Percentiles rank a stretch among this genome's conserved stretches.
These are phyloP conservation scores for Hapalemur alaotrensis DNA, from an alignment of 2,797 vertebrate species.

Conservation along the genomic window DNA sequence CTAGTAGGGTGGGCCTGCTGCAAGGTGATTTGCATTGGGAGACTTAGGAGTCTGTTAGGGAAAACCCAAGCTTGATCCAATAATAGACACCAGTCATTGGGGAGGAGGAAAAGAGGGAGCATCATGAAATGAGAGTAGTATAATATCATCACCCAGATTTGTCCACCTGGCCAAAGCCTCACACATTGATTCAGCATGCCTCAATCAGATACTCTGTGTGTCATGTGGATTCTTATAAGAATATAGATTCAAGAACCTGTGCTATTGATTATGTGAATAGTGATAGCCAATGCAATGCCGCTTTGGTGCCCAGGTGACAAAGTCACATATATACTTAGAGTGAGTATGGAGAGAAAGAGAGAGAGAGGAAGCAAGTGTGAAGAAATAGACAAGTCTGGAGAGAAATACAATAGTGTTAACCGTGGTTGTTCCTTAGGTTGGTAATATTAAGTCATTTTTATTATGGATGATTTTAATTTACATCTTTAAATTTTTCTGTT, in stretches of 20 bases:
- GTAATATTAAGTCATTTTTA: background rate
- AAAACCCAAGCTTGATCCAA: background rate
- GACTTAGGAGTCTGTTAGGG: background rate
- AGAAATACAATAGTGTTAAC: background rate
- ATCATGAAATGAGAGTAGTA: background rate
- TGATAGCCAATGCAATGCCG: background rate
- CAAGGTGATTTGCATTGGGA: background rate
- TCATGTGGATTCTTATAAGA: background rate
- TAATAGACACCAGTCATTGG: background rate
- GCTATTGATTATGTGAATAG: background rate
- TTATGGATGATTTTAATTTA: slow-evolving; percentile 2
- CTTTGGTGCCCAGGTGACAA: background rate
- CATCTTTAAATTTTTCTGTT: background rate
- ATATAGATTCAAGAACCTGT: background rate
- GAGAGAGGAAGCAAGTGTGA: background rate
- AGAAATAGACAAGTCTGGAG: background rate
- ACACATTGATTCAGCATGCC: background rate
- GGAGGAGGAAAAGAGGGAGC: background rate
- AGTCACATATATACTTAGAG: background rate
- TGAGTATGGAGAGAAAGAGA: background rate
- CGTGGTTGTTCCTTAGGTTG: background rate
- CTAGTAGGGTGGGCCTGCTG: background rate
- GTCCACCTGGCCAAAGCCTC: background rate
- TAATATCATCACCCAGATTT: background rate
- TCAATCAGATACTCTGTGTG: background rate